phyloP scores from a whole-genome alignment of 2,888 invertebrate species.

The Lycia hirtaria region DNA sequence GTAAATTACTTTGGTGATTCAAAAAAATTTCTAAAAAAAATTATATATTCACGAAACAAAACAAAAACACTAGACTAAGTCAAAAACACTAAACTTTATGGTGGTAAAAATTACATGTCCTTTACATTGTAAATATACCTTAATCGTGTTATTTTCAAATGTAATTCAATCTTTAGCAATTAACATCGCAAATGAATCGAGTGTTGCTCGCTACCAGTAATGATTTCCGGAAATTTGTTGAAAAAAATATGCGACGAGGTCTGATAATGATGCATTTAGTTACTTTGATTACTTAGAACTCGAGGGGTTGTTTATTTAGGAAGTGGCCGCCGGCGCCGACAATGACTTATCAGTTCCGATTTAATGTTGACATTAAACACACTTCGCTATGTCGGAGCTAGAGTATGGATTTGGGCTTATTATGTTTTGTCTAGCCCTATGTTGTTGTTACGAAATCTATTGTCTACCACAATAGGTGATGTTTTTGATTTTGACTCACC shows the following conservation, averaged over 20 bases:
- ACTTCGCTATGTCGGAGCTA: constrained; percentile 30
- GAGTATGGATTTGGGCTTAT: not conserved
- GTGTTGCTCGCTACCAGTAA: constrained; percentile 43
- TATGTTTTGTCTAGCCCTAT: not conserved
- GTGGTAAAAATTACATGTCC: no score
- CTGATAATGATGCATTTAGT: constrained; percentile 57
- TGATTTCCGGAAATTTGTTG: constrained; percentile 51
- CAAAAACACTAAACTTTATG: no score
- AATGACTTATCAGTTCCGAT: constrained; percentile 62
- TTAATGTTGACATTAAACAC: constrained; percentile 57
- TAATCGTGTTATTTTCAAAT: no score
- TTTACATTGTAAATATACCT: no score
- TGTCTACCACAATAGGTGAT: no score
- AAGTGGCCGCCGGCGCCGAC: constrained; percentile 52
- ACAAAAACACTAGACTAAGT: no score
- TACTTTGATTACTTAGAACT: constrained; percentile 57
- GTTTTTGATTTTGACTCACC: no score
- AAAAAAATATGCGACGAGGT: constrained; percentile 45
- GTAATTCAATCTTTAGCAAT: no score
- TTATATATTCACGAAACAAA: no score
- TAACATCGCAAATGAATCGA: constrained; percentile 20
- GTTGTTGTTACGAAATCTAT: no score
- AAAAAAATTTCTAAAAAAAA: no score
- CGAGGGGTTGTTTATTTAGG: constrained; percentile 59
- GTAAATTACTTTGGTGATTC: no score